A percentile compares a stretch with the other conserved stretches of the same genome.
Evolutionary conservation across 2,797 vertebrate genomes (phyloP).

Genomic region (Poeciliopsis turneri): DNA sequence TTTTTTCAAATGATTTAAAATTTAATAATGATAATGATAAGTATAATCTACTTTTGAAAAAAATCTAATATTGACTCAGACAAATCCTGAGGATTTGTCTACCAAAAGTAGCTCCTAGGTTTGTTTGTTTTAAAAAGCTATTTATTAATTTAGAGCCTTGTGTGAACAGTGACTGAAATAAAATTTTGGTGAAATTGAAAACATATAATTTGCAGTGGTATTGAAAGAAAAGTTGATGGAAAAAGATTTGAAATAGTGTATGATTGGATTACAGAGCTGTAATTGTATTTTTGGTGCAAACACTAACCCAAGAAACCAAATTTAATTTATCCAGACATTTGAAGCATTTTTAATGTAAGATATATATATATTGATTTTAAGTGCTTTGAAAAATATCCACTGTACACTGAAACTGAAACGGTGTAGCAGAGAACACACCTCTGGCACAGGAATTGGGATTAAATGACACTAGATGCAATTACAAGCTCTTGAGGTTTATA

Average conservation of each 20-base stretch:
- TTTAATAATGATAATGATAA: background rate
- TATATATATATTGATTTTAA: constrained; percentile 1
- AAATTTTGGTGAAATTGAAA: background rate
- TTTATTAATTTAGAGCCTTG: background rate
- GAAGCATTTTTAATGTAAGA: background rate
- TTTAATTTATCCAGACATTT: constrained; percentile 3
- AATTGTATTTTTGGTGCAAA: background rate
- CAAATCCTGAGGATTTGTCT: background rate
- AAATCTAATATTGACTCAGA: background rate
- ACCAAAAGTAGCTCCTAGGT: too few relatives aligned
- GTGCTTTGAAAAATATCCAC: background rate
- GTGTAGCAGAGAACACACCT: background rate
- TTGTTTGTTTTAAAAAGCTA: background rate
- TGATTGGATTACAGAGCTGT: background rate
- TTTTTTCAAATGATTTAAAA: background rate
- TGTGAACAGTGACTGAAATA: background rate
- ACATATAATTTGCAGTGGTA: background rate
- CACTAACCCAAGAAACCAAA: background rate
- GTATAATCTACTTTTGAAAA: background rate
- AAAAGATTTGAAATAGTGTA: background rate
- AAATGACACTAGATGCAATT: constrained; percentile 27
- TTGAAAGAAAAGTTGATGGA: background rate
- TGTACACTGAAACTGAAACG: constrained; percentile 10
- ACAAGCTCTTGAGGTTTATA: constrained; percentile 19
- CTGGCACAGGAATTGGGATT: constrained; percentile 15